Base-by-base conservation (phyloP, 2,797 vertebrate species). In the Dipus sagitta region DNA sequence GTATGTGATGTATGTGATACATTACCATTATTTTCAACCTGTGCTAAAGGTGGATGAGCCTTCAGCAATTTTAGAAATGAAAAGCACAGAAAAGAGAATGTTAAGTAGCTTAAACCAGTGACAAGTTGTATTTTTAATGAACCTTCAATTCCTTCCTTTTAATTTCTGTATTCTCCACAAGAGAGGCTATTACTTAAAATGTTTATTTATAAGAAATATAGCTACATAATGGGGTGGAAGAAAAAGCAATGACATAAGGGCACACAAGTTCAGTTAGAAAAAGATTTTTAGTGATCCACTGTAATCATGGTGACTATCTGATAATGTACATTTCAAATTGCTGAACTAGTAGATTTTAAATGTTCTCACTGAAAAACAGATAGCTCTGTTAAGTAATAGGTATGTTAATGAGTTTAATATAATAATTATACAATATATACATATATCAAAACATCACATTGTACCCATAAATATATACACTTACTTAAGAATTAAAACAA, bases 1-100 rank as follows among this genome's bases (percentile, higher is more conserved):
- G 79, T 9, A 12, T 23, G 75, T 17, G 32, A 81, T 58, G 79
- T 9, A 12, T 23, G 75, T 17, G 32, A 81, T 58, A 38, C 67
- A n/a, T 2, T 58, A 52, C 74, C 70, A 88, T 75, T 86, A 64
- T 80, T 94, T 96, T 89, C 42, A n/a, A 17, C 23, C 78, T 86
- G 30, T 47, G 26, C 78, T 89, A 32, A 74, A 89, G 89, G 75
- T 17, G 3, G 34, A 87, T 83, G 17, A 2, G 88, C 62, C 30
- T 89, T 70, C 38, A 52, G 34, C 34, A 95, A 91, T 94, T 84
- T 64, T 38, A 93, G 34, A 86, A 87, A 21, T 54, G n/a, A 86
- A 34, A 77, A 78, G 4, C 7, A 76, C 1, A 34, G 11, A 47
- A 76, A 88, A 93, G 14, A 75, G 58, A 85, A 80, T 4, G 68